These are phyloP conservation scores for Trinorchestia longiramus DNA, from an alignment of 1,140 invertebrate genomes.

Conservation along the genomic window DNA sequence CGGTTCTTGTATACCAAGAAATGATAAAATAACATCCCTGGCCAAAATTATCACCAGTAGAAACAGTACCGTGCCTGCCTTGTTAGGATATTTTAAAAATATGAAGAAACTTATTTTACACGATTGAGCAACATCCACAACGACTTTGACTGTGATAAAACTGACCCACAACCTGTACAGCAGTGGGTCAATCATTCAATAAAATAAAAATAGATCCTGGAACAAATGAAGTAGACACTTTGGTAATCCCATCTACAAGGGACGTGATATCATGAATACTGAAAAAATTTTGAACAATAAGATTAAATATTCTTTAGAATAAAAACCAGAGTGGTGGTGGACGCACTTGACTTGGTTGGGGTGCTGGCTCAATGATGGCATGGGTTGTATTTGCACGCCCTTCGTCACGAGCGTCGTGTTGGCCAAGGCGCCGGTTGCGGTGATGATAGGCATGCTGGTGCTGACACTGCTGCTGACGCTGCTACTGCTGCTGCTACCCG, in stretches of 20 bases:
- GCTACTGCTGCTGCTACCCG: not conserved
- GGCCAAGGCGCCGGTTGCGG: not conserved
- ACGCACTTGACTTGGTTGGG: conserved; percentile 36
- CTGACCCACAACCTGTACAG: not conserved
- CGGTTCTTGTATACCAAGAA: not conserved
- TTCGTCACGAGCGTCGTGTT: not conserved
- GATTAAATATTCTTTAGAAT: not conserved
- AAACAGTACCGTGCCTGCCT: not conserved
- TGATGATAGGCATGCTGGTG: conserved; percentile 40
- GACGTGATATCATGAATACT: no score
- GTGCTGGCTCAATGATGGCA: not conserved
- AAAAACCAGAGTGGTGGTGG: not conserved
- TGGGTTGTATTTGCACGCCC: conserved; percentile 44
- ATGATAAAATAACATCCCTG: not conserved
- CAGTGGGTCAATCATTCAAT: not conserved
- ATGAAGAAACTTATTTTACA: not conserved
- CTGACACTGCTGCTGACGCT: not conserved
- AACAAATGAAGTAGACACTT: no score
- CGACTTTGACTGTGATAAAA: not conserved
- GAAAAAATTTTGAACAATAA: no score
- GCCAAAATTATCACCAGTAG: not conserved
- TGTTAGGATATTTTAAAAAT: not conserved
- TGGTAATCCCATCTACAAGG: no score
- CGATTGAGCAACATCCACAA: not conserved
- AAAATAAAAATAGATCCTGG: not conserved